Conservation (phyloP, 2,797 vertebrate species). For the Sylvilagus floridanus region DNA sequence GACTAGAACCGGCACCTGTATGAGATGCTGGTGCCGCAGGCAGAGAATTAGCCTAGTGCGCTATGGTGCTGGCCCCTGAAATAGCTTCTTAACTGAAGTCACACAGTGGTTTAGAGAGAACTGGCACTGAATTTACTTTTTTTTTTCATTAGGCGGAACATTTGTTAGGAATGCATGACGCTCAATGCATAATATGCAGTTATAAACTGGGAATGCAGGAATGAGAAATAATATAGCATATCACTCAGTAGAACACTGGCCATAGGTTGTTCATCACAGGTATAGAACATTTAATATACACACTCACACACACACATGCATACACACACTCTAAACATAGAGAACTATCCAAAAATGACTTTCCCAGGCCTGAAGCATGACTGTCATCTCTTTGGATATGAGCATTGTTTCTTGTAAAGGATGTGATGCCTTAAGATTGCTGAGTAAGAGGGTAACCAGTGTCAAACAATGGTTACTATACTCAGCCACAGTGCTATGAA, state of each 20-base stretch:
- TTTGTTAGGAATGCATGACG: neutral
- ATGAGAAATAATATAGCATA: neutral
- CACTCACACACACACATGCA: accelerated
- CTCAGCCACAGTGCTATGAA: neutral
- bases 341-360: neutral
- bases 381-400: neutral
- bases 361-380: neutral
- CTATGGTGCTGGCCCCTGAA: no score
- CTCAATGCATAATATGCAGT: no score
- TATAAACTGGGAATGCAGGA: neutral
- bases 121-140: neutral
- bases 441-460: neutral
- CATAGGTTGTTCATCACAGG: neutral
- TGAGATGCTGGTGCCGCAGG: no score
- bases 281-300: neutral
- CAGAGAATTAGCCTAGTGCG: no score
- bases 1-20: no score
- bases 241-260: accelerated
- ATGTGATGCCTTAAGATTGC: neutral
- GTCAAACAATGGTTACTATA: accelerated
- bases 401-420: neutral
- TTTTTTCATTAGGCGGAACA: neutral
- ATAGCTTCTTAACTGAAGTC: neutral
- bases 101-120: neutral
- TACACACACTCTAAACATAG: neutral